Percentiles rank a stretch among this genome's conserved stretches.
Evolutionary conservation across 2,113 vertebrate genomes (phyloP).

Genomic region (Podilymbus podiceps): DNA sequence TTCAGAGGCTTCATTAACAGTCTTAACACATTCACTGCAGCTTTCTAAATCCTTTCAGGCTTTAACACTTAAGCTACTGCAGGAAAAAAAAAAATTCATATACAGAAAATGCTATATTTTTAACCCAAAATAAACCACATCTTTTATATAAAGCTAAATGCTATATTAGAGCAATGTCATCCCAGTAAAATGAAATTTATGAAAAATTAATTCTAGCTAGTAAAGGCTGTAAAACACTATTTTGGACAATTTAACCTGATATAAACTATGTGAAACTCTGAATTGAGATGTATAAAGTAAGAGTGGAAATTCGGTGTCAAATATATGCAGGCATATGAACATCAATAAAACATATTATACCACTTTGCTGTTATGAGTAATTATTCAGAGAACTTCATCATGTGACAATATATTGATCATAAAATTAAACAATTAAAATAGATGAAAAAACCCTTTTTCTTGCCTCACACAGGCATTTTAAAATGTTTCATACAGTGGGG

Average conservation of each 20-base stretch:
- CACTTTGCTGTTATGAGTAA: not conserved
- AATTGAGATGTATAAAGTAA: not conserved
- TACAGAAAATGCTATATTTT: not conserved
- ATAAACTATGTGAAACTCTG: not conserved
- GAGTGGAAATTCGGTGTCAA: not conserved
- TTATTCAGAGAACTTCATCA: not conserved
- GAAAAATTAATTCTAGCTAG: not conserved
- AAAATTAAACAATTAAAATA: not conserved
- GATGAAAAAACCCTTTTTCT: rapidly evolving
- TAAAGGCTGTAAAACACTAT: not conserved
- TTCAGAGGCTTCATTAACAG: constrained; percentile 83
- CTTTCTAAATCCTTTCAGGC: constrained; percentile 75
- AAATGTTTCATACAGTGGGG: rapidly evolving
- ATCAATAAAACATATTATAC: not conserved
- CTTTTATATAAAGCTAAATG: not conserved
- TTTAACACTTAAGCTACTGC: constrained; percentile 77
- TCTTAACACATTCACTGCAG: constrained; percentile 78
- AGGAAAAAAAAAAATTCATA: not conserved
- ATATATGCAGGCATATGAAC: not conserved
- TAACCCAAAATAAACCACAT: constrained; percentile 17
- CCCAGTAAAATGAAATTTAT: not conserved
- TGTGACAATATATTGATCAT: not conserved
- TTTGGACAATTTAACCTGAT: not conserved
- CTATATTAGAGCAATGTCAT: not conserved
- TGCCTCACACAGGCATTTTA: not conserved